Percentiles rank a stretch among this genome's conserved stretches.
Conservation (phyloP, 1,140 invertebrate species). For the Megathymus violae region DNA sequence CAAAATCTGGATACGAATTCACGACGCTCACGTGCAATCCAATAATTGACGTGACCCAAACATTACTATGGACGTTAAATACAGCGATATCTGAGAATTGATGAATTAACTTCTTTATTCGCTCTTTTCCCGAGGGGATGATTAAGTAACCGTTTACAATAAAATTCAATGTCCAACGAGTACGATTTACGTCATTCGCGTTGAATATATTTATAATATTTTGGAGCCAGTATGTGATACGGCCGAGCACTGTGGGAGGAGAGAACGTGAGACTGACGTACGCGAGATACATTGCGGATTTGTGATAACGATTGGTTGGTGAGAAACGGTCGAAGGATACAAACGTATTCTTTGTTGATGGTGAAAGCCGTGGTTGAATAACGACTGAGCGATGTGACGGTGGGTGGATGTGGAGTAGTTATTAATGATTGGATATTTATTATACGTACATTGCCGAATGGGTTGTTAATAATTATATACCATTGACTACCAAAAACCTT, state of each 20-base stretch:
- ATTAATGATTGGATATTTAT: background rate
- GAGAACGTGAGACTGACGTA: background rate
- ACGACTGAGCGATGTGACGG: background rate
- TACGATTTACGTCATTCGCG: background rate
- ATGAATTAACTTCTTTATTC: background rate
- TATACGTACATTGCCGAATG: background rate
- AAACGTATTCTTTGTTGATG: background rate
- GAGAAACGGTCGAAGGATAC: slow-evolving; percentile 14
- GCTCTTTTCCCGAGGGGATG: background rate
- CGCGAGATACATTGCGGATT: slow-evolving; percentile 6
- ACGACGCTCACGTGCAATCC: background rate
- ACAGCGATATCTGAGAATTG: no score
- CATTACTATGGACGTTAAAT: no score
- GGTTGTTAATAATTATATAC: slow-evolving; percentile 4
- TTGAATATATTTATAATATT: slow-evolving; percentile 3
- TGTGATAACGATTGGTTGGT: background rate
- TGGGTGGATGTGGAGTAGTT: background rate
- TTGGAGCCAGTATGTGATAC: background rate
- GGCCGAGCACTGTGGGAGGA: background rate
- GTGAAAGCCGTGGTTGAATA: background rate
- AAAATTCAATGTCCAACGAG: slow-evolving; percentile 8
- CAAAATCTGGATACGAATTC: no score
- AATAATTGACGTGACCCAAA: no score
- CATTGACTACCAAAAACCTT: no score
- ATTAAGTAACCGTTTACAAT: slow-evolving; percentile 4